Conservation (phyloP, 2,113 vertebrate genomes). For the Cryptotis parvus region DNA sequence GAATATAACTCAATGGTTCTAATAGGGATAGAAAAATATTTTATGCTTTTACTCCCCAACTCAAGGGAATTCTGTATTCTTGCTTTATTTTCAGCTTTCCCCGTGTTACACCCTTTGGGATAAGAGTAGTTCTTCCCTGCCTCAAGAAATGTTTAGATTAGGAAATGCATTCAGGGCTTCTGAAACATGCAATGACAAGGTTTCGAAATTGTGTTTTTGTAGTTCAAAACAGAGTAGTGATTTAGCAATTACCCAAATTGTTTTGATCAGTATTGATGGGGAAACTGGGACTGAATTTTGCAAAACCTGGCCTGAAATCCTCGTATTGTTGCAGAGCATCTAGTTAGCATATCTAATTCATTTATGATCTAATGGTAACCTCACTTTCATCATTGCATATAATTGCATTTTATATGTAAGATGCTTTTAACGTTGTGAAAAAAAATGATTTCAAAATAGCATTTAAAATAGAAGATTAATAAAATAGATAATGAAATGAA, state of each 20-base stretch:
- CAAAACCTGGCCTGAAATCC: constrained; percentile 39
- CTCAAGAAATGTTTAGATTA: constrained; percentile 46
- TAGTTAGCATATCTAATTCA: constrained; percentile 37
- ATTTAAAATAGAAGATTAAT: constrained; percentile 17
- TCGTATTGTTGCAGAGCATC: constrained; percentile 53
- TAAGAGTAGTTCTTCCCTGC: constrained; percentile 5
- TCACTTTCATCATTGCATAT: not conserved
- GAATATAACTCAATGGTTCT: not conserved
- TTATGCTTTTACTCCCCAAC: constrained; percentile 54
- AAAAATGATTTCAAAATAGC: not conserved
- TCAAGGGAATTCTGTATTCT: constrained; percentile 53
- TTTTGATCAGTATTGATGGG: constrained; percentile 54
- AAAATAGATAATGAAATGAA: too few species aligned
- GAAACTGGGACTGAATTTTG: constrained; percentile 19
- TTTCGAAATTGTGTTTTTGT: constrained; percentile 41
- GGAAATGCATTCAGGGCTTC: constrained; percentile 53
- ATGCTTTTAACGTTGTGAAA: not conserved
- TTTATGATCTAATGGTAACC: constrained; percentile 17
- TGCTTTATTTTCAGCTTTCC: constrained; percentile 39
- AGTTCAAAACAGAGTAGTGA: constrained; percentile 60
- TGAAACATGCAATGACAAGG: constrained; percentile 49
- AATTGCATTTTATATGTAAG: not conserved
- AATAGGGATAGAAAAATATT: constrained; percentile 30
- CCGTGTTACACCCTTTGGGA: not conserved
- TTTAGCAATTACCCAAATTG: constrained; percentile 71